These are phyloP conservation scores for Choristoneura rosaceana DNA, from an alignment of 2,888 invertebrate species.

Conservation along the genomic window DNA sequence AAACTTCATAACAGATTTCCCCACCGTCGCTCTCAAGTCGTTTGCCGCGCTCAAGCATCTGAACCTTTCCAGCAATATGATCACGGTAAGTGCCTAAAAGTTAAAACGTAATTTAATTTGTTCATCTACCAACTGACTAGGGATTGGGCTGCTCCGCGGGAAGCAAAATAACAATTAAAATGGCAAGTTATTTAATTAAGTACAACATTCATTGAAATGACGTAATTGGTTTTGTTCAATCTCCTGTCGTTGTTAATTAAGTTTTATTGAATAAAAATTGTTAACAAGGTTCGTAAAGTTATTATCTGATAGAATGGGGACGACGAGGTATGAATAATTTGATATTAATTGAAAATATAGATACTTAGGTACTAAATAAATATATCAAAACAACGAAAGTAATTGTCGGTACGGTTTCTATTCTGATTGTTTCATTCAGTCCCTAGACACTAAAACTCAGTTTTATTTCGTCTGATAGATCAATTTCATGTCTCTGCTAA, in stretches of 20 bases:
- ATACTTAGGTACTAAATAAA: no score
- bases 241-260: conserved; percentile 16
- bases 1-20: conserved; percentile 94
- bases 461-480: no score
- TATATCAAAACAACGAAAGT: background rate
- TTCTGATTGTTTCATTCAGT: no score
- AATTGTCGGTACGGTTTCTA: no score
- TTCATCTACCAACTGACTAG: background rate
- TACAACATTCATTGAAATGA: conserved; percentile 19
- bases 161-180: conserved; percentile 23
- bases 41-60: conserved; percentile 89
- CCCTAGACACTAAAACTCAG: no score
- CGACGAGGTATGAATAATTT: conserved; percentile 15
- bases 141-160: background rate
- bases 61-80: conserved; percentile 94
- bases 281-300: background rate
- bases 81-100: conserved; percentile 86
- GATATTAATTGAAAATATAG: background rate
- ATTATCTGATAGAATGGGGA: conserved; percentile 12
- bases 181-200: conserved; percentile 21
- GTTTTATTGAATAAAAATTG: conserved; percentile 30
- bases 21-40: conserved; percentile 90
- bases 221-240: conserved; percentile 19
- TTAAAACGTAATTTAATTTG: conserved; percentile 34
- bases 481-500: no score